These are phyloP conservation scores for Mythimna ferrago DNA, from an alignment of 2,888 invertebrate genomes.

Conservation along the genomic window DNA sequence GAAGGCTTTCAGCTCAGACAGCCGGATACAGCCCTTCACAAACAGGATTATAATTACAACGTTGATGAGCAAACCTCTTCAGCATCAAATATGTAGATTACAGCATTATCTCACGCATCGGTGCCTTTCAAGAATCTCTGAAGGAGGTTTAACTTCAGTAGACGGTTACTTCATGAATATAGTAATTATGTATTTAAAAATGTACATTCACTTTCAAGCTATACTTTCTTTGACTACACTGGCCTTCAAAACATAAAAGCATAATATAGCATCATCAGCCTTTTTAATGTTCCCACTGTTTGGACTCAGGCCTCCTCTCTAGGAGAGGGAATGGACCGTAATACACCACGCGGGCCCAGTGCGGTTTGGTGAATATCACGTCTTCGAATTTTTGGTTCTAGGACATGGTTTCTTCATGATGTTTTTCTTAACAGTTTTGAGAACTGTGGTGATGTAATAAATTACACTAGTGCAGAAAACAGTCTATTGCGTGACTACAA, in stretches of 20 bases:
- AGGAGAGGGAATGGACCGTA: too few species aligned
- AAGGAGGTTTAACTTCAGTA: constrained; percentile 18
- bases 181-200: constrained; percentile 6
- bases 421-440: too few species aligned
- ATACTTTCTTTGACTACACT: constrained; percentile 2
- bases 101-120: constrained; percentile 14
- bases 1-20: not conserved
- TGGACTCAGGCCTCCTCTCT: too few species aligned
- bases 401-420: too few species aligned
- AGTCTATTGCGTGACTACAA: too few species aligned
- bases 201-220: constrained; percentile 41
- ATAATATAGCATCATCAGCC: too few species aligned
- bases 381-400: too few species aligned
- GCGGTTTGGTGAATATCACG: too few species aligned
- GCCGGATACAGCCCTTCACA: not conserved
- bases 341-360: too few species aligned
- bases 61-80: not conserved
- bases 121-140: constrained; percentile 15
- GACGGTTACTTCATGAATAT: constrained; percentile 16
- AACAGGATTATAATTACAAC: constrained; percentile 1
- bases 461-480: too few species aligned
- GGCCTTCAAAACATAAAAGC: not conserved
- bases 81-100: constrained; percentile 7
- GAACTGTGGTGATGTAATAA: too few species aligned
- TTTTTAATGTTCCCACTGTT: too few species aligned